phyloP scores from a whole-genome alignment of 64 coral and sea anemone genomes.

The Dendronephthya gigantea region DNA sequence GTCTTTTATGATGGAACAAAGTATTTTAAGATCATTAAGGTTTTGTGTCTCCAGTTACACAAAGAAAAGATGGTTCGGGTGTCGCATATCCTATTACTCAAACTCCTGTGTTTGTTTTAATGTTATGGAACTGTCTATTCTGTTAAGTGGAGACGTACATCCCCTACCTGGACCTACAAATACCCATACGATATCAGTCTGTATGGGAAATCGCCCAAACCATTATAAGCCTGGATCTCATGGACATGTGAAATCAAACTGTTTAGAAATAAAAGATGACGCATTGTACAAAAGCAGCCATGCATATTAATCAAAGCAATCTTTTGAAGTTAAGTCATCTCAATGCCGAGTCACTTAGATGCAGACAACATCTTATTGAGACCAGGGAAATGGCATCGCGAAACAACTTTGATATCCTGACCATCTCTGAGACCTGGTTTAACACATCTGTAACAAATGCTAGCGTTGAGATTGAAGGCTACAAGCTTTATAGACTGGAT shows the following conservation, averaged over 20 bases:
- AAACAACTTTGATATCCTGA: neutral
- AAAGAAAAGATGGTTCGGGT: too few relatives aligned
- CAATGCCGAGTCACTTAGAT: slow-evolving; percentile 23
- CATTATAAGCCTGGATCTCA: neutral
- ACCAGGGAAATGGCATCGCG: slow-evolving; percentile 17
- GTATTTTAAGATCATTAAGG: too few relatives aligned
- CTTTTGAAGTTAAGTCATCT: slow-evolving; percentile 14
- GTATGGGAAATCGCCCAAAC: neutral
- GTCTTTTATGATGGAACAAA: too few relatives aligned
- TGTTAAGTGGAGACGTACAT: neutral
- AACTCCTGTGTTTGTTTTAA: too few relatives aligned
- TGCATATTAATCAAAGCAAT: slow-evolving; percentile 9
- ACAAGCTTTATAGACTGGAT: slow-evolving; percentile 27
- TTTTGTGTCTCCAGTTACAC: too few relatives aligned
- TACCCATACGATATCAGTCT: neutral
- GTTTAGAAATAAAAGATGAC: neutral
- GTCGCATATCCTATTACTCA: too few relatives aligned
- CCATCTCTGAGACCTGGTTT: slow-evolving; percentile 34
- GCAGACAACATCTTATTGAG: slow-evolving; percentile 24
- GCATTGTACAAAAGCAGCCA: neutral
- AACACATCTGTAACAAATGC: slow-evolving; percentile 19
- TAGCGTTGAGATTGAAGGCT: slow-evolving; percentile 12
- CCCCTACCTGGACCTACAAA: neutral
- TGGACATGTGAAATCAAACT: neutral
- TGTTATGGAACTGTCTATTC: too few relatives aligned